Percentiles rank a stretch among this genome's conserved stretches.
phyloP scores from a whole-genome alignment of 2,113 vertebrate species.

The Tyto alba region DNA sequence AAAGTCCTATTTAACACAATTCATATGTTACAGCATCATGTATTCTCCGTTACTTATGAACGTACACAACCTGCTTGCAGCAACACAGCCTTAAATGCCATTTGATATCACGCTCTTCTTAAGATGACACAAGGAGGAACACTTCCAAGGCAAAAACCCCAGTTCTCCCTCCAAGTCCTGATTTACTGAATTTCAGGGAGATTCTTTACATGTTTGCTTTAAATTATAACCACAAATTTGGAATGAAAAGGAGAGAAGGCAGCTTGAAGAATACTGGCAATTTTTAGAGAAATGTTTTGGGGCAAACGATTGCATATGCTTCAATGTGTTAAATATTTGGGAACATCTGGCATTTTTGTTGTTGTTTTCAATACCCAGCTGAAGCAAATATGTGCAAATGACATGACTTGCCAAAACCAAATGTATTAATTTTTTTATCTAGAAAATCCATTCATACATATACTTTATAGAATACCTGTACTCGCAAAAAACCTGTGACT shows the following conservation, averaged over 20 bases:
- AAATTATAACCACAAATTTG: slow-evolving; percentile 36
- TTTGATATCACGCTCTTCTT: background rate
- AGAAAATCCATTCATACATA: background rate
- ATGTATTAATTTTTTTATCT: background rate
- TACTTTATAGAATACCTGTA: background rate
- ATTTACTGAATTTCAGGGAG: slow-evolving; percentile 5
- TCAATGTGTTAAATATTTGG: slow-evolving; percentile 11
- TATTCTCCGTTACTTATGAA: background rate
- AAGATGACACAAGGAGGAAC: background rate
- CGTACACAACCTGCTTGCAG: background rate
- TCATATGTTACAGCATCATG: background rate
- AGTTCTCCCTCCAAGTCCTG: background rate
- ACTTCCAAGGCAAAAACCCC: background rate
- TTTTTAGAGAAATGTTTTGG: background rate
- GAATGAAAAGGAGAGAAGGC: slow-evolving; percentile 26
- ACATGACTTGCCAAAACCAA: background rate
- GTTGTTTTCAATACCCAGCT: background rate
- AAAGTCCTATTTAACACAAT: background rate
- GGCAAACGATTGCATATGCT: slow-evolving; percentile 7
- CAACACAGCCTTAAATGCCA: background rate
- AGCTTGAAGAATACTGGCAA: slow-evolving; percentile 28
- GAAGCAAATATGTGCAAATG: slow-evolving; percentile 13
- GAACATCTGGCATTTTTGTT: slow-evolving; percentile 16
- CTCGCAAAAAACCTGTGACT: background rate
- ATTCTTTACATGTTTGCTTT: slow-evolving; percentile 29